Evolutionary conservation across 1,140 invertebrate species (phyloP).

Genomic region (Mamestra configurata): DNA sequence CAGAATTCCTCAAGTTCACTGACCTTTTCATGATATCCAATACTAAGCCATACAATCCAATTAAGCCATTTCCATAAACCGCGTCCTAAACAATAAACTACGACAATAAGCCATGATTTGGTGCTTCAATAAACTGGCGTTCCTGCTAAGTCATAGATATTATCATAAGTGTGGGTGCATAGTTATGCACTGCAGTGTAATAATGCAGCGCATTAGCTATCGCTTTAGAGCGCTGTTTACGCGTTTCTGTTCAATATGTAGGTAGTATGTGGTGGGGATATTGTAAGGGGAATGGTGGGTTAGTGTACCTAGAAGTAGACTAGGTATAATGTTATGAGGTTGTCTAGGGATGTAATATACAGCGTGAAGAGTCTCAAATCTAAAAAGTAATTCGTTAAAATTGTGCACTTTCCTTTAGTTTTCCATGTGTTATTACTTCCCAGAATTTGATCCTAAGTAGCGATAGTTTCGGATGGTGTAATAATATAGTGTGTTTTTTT

Average conservation of each 20-base stretch:
- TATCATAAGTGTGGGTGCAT: conserved; percentile 26
- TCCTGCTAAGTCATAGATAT: conserved; percentile 6
- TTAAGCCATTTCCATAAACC: neutral
- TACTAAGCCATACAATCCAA: neutral
- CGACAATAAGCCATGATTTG: conserved; percentile 5
- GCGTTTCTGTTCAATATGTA: conserved; percentile 12
- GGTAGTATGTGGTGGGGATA: neutral
- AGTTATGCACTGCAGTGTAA: conserved; percentile 26
- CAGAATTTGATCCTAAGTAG: too few species aligned
- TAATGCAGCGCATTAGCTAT: conserved; percentile 40
- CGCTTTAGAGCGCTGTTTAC: conserved; percentile 33
- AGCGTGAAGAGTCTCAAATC: too few species aligned
- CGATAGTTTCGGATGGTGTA: too few species aligned
- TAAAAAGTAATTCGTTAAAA: too few species aligned
- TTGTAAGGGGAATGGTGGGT: neutral
- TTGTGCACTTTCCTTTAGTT: too few species aligned
- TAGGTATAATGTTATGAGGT: too few species aligned
- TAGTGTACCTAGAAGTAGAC: neutral
- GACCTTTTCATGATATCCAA: neutral
- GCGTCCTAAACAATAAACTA: conserved; percentile 1
- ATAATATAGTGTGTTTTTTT: too few species aligned
- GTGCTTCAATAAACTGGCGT: neutral
- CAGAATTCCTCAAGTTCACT: neutral
- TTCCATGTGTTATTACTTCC: too few species aligned
- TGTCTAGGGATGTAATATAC: too few species aligned